Evolutionary conservation across 2,113 vertebrate genomes (phyloP), one percentile per base, ranked within the genome.

Genomic region (Rhombomys opimus): DNA sequence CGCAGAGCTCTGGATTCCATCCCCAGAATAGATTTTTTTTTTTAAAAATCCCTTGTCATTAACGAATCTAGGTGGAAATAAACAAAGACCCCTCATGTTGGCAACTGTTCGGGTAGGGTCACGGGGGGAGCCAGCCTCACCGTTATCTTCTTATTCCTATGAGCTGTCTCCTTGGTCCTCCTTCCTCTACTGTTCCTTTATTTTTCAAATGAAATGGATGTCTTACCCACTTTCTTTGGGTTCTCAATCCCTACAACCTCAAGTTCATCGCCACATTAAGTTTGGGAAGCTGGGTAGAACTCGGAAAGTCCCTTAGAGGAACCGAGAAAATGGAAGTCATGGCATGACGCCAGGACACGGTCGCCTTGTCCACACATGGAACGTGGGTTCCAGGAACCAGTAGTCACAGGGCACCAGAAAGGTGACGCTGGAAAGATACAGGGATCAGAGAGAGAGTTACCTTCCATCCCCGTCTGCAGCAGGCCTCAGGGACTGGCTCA

Each of bases 231-330:
- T 52, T 35, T 50, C 72, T 38, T n/a, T 22, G 20, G 0, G 12
- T 20, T 67, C 67, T 14, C 32, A 81, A 27, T 15, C 25, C 35
- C 14, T 14, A 4, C 20, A 38, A 38, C 46, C 93, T 89, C 65
- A 57, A 75, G 77, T 63, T 90, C 27, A 30, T 92, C 78, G 97
- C 81, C 17, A 10, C 68, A 25, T 90, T 84, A 23, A 32, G 52
- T 95, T 89, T 96, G 95, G 96, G 95, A 61, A 92, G 87, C 10
- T 82, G 85, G 90, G n/a, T 57, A 63, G 85, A 67, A 46, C 87
- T 93, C n/a, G 98, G 98, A 98, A 98, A 98, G 98, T 97, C 98
- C 98, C 98, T 0, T 17, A 1, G 94, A 96, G 93, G 91, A 92
- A 87, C 96, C 12, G 0, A 98, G 97, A 95, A 96, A 96, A 97